Evolutionary conservation across 2,797 vertebrate genomes (phyloP).

Genomic region (Falco berigora): DNA sequence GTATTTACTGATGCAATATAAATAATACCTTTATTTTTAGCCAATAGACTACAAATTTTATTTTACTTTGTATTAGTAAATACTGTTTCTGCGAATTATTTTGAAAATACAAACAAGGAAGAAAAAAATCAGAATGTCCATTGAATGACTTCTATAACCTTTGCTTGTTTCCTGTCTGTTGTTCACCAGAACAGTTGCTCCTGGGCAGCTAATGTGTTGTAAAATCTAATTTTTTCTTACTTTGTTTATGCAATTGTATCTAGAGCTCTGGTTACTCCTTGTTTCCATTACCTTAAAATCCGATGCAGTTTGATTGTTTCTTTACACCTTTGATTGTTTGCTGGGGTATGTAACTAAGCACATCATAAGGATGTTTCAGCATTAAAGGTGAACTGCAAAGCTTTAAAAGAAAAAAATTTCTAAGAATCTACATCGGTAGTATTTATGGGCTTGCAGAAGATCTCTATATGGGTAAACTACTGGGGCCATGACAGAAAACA

Average conservation of each 20-base stretch:
- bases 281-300: not conserved
- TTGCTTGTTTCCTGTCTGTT: not conserved
- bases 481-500: not conserved
- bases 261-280: not conserved
- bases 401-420: not conserved
- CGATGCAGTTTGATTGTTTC: not conserved
- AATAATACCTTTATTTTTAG: not conserved
- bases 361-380: not conserved
- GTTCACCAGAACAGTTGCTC: not conserved
- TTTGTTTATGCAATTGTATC: not conserved
- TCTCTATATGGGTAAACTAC: not conserved
- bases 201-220: not conserved
- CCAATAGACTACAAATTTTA: not conserved
- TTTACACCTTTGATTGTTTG: not conserved
- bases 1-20: not conserved
- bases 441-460: not conserved
- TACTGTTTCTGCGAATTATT: not conserved
- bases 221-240: not conserved
- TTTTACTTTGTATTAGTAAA: not conserved
- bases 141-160: not conserved
- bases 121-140: not conserved
- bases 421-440: not conserved
- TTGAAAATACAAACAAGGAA: not conserved
- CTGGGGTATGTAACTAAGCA: not conserved
- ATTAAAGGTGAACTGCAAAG: constrained; percentile 26